phyloP scores from a whole-genome alignment of 2,113 vertebrate genomes.

The Calcarius ornatus region DNA sequence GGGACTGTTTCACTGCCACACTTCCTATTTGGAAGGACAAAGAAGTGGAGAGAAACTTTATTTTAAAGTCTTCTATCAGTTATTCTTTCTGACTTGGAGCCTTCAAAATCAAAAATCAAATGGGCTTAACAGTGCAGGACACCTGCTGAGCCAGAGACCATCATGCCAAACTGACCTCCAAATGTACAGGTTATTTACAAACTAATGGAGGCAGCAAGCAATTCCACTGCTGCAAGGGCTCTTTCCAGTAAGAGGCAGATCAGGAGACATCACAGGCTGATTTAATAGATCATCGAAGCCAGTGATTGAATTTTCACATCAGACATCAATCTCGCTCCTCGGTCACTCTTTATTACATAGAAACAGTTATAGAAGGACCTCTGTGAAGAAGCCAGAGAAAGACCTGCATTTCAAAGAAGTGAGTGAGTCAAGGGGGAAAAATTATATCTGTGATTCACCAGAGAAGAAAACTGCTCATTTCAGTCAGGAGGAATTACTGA shows the following conservation, averaged over 20 bases:
- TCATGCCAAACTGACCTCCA: conserved; percentile 4
- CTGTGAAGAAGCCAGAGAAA: background rate
- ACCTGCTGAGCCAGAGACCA: background rate
- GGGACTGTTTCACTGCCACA: background rate
- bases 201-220: conserved; percentile 36
- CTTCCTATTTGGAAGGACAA: background rate
- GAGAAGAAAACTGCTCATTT: background rate
- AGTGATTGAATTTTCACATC: background rate
- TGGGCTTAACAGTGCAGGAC: background rate
- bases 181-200: conserved; percentile 39
- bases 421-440: background rate
- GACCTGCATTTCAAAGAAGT: conserved; percentile 20
- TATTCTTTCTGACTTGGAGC: background rate
- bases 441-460: conserved; percentile 4
- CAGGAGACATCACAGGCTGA: conserved; percentile 20
- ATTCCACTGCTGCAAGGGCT: conserved; percentile 4
- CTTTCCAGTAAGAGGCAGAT: conserved; percentile 19
- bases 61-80: background rate
- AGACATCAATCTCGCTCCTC: conserved; percentile 21
- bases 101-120: background rate
- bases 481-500: background rate
- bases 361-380: conserved; percentile 40
- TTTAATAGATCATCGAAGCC: conserved; percentile 52
- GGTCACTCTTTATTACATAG: conserved; percentile 21
- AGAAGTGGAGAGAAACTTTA: background rate